Conservation (phyloP, 2,797 vertebrate species). For the Momotus momota region DNA sequence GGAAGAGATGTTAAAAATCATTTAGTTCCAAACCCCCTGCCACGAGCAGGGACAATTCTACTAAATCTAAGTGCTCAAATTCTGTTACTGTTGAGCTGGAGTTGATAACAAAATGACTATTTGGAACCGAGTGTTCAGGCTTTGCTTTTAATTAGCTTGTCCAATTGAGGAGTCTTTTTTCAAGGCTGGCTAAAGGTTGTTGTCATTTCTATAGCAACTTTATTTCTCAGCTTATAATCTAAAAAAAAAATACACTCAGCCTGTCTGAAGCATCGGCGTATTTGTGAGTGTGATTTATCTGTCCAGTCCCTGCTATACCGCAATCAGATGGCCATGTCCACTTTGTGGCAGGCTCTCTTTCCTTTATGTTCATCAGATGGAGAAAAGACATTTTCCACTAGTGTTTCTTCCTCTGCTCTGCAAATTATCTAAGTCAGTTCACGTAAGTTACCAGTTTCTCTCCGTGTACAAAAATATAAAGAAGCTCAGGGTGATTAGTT, state of each 20-base stretch:
- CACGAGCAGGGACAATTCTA: too few relatives aligned
- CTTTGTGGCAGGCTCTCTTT: neutral
- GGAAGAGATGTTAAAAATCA: too few relatives aligned
- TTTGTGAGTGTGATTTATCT: neutral
- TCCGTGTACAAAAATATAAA: neutral
- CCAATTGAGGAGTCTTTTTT: neutral
- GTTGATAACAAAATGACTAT: neutral
- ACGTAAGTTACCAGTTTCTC: neutral
- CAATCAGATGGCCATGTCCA: neutral
- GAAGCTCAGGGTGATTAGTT: neutral
- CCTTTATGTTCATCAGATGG: neutral
- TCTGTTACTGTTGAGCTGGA: neutral
- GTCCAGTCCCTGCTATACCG: neutral
- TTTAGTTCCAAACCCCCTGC: too few relatives aligned
- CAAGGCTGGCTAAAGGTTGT: neutral
- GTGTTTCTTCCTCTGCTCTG: neutral
- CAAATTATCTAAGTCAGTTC: neutral
- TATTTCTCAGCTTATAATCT: neutral
- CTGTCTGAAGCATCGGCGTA: neutral
- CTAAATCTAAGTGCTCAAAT: neutral
- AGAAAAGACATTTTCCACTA: neutral
- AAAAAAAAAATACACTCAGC: neutral
- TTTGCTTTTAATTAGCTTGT: neutral
- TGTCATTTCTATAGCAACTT: neutral
- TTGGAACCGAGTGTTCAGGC: fast-evolving